Evolutionary conservation across 1,140 invertebrate genomes (phyloP).

Genomic region (Saccostrea glomerata): DNA sequence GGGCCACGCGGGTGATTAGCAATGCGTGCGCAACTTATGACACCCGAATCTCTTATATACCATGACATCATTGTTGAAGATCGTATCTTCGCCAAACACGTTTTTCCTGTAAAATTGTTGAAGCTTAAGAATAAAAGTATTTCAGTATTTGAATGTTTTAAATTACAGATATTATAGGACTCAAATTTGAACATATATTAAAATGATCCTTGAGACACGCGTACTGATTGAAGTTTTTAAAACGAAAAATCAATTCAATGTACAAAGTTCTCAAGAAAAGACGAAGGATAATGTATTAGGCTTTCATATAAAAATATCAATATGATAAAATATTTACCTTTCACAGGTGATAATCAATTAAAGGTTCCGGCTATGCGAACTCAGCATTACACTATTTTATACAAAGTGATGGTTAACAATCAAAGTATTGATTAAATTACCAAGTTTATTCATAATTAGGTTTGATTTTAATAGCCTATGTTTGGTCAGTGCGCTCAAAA

Average conservation of each 20-base stretch:
- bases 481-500: slow-evolving; percentile 14
- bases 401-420: slow-evolving; percentile 24
- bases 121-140: too few relatives aligned
- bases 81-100: too few relatives aligned
- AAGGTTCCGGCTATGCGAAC: not conserved
- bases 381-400: not conserved
- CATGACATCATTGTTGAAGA: too few relatives aligned
- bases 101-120: too few relatives aligned
- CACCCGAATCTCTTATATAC: not conserved
- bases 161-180: too few relatives aligned
- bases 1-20: slow-evolving; percentile 3
- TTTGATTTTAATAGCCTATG: slow-evolving; percentile 27
- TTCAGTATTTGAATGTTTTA: too few relatives aligned
- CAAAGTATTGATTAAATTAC: slow-evolving; percentile 15
- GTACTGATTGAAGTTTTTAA: not conserved
- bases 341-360: slow-evolving; percentile 34
- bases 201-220: not conserved
- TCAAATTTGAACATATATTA: not conserved
- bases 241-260: slow-evolving; percentile 18
- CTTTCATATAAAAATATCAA: slow-evolving; percentile 25
- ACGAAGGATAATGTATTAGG: not conserved
- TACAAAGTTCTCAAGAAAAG: not conserved
- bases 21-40: not conserved
- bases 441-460: slow-evolving; percentile 37
- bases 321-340: slow-evolving; percentile 36